A percentile compares a stretch with the other conserved stretches of the same genome.
Conservation (phyloP, 2,113 vertebrate species). For the Silurus glanis region DNA sequence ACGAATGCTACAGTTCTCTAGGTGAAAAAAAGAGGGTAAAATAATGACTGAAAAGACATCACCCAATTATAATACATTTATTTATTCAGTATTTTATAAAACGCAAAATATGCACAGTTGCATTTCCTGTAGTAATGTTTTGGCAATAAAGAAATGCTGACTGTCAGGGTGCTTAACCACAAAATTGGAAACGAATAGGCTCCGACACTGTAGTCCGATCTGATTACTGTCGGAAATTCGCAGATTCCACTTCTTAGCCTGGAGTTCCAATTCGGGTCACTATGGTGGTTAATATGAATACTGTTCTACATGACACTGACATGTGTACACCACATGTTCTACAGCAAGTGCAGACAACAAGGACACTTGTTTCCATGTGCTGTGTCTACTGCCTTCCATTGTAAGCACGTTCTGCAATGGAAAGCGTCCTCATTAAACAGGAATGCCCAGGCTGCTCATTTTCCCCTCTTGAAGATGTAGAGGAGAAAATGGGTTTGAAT, state of each 20-base stretch:
- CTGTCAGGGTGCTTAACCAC: not conserved
- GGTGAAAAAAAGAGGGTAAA: not conserved
- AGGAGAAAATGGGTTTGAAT: conserved; percentile 23
- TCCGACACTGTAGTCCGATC: not conserved
- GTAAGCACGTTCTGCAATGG: conserved; percentile 20
- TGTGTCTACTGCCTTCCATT: conserved; percentile 9
- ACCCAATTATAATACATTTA: not conserved
- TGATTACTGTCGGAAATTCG: not conserved
- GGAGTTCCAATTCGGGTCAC: not conserved
- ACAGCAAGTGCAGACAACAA: conserved; percentile 15
- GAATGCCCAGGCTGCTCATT: conserved; percentile 37
- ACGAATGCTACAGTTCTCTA: not conserved
- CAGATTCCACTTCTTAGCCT: not conserved
- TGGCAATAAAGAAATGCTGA: not conserved
- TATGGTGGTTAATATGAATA: not conserved
- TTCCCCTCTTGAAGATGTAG: conserved; percentile 19
- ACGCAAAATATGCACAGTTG: not conserved
- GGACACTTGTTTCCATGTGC: conserved; percentile 1
- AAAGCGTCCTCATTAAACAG: conserved; percentile 31
- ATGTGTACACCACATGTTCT: conserved; percentile 14
- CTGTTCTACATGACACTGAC: not conserved
- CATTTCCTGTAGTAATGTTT: not conserved
- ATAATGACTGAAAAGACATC: not conserved
- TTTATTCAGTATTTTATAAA: not conserved
- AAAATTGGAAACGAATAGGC: not conserved